phyloP scores from a whole-genome alignment of 2,888 invertebrate species.

The Cataglyphis livida region DNA sequence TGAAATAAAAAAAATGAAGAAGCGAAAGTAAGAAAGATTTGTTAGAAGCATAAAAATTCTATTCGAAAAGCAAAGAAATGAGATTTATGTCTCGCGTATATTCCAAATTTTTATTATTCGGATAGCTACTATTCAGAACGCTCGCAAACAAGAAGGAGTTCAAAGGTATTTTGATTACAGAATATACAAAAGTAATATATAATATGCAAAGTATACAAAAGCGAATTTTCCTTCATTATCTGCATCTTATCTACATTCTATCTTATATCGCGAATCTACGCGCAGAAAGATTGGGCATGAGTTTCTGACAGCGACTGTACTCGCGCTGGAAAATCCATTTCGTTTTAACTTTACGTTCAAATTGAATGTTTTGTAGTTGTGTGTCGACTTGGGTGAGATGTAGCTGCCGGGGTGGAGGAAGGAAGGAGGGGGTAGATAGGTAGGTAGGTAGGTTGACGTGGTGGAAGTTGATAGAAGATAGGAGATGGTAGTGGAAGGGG shows the following conservation, averaged over 20 bases:
- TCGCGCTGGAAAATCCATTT: conserved; percentile 87
- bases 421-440: conserved; percentile 52
- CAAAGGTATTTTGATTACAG: conserved; percentile 23
- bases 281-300: conserved; percentile 4
- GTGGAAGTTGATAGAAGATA: conserved; percentile 28
- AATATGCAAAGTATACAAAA: background rate
- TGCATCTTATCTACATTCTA: background rate
- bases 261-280: conserved; percentile 32
- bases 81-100: background rate
- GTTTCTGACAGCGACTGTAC: conserved; percentile 74
- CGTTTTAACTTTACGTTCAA: conserved; percentile 88
- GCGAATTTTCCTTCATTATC: background rate
- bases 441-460: conserved; percentile 50
- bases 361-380: conserved; percentile 88
- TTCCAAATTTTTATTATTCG: background rate
- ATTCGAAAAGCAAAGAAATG: background rate
- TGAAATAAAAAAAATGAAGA: conserved; percentile 5
- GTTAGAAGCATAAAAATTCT: conserved; percentile 16
- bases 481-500: conserved; percentile 76
- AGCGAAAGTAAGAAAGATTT: background rate
- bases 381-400: conserved; percentile 77
- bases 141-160: conserved; percentile 46
- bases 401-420: conserved; percentile 78
- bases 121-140: conserved; percentile 53
- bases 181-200: background rate